phyloP scores from a whole-genome alignment of 2,888 invertebrate genomes.

The Rhopalosiphum nymphaeae region DNA sequence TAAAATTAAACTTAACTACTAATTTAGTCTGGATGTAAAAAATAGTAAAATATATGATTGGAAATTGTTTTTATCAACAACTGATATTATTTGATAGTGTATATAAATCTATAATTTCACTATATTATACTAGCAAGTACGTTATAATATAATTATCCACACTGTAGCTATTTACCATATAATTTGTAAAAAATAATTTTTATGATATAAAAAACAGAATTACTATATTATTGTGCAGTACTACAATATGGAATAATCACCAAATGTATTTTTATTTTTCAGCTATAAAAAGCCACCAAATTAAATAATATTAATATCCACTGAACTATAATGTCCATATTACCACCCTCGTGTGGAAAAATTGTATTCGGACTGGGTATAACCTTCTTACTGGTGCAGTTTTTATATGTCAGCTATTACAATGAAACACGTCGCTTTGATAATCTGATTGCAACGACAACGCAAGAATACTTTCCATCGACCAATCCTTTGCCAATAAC shows the following conservation, averaged over 20 bases:
- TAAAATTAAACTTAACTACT: background rate
- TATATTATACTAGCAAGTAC: background rate
- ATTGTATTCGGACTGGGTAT: conserved; percentile 46
- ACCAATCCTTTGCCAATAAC: conserved; percentile 11
- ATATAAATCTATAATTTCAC: background rate
- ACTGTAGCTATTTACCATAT: background rate
- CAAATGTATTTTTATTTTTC: background rate
- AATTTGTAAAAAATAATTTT: background rate
- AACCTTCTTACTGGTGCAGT: conserved; percentile 37
- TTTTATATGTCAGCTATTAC: conserved; percentile 35
- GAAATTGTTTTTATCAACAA: background rate
- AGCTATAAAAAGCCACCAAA: background rate
- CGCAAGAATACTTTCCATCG: conserved; percentile 17
- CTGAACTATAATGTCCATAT: conserved; percentile 37
- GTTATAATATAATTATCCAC: background rate
- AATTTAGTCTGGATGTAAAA: background rate
- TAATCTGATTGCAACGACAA: background rate
- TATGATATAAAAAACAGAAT: background rate
- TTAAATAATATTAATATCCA: conserved; percentile 19
- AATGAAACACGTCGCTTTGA: conserved; percentile 45
- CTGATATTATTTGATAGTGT: background rate
- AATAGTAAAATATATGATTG: background rate
- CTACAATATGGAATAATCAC: background rate
- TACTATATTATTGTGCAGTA: background rate
- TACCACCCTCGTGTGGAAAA: conserved; percentile 19